phyloP scores from a whole-genome alignment of 2,113 vertebrate genomes.

The Azemiops feae region DNA sequence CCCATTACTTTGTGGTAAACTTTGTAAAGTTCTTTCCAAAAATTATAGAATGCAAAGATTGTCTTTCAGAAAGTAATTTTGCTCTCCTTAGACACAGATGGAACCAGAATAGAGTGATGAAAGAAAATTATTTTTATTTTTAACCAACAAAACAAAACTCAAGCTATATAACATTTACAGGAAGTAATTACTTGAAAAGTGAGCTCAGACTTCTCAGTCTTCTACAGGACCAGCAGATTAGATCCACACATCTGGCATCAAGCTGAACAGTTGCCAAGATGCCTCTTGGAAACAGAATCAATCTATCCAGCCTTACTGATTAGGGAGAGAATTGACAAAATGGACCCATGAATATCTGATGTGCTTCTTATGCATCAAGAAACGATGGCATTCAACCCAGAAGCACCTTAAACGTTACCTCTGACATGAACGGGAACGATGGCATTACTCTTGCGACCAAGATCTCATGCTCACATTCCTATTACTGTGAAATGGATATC shows the following conservation, averaged over 20 bases:
- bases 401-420: neutral
- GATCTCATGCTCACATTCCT: neutral
- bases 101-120: neutral
- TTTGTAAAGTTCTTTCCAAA: neutral
- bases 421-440: neutral
- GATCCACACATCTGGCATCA: slow-evolving; percentile 54
- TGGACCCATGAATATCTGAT: fast-evolving
- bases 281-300: slow-evolving; percentile 51
- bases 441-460: slow-evolving; percentile 36
- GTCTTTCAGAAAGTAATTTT: neutral
- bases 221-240: slow-evolving; percentile 50
- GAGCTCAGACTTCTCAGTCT: slow-evolving; percentile 50
- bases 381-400: slow-evolving; percentile 29
- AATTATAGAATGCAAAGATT: neutral
- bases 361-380: neutral
- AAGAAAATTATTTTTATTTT: neutral
- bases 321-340: slow-evolving; percentile 20
- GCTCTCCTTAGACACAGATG: neutral
- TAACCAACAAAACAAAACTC: neutral
- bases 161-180: slow-evolving; percentile 41
- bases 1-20: neutral
- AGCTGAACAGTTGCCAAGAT: slow-evolving; percentile 47
- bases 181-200: slow-evolving; percentile 39
- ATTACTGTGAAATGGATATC: neutral
- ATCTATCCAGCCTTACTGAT: slow-evolving; percentile 51